These are phyloP conservation scores for Sicus ferrugineus DNA, from an alignment of 2,888 invertebrate genomes.

Conservation along the genomic window DNA sequence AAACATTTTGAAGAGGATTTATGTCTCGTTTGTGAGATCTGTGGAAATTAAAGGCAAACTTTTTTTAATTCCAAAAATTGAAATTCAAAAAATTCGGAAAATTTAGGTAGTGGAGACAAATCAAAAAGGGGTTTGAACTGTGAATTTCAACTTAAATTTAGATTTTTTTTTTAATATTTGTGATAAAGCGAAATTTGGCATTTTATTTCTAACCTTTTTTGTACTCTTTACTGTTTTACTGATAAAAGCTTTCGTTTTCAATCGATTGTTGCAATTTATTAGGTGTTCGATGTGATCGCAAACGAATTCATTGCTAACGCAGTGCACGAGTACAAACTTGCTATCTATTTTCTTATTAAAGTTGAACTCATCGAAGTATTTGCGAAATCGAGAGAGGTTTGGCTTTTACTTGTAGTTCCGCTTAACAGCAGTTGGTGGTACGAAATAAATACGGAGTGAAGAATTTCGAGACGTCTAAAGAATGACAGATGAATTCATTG, in stretches of 20 bases:
- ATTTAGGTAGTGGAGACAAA: not conserved
- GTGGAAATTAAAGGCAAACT: not conserved
- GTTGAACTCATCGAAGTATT: not conserved
- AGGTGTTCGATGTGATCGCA: no score
- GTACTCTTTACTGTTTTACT: not conserved
- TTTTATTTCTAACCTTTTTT: no score
- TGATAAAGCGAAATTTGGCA: not conserved
- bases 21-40: not conserved
- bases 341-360: not conserved
- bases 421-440: not conserved
- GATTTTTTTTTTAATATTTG: not conserved
- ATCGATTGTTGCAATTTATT: no score
- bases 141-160: not conserved
- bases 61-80: no score
- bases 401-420: not conserved
- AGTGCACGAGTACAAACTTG: not conserved
- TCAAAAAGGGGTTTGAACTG: not conserved
- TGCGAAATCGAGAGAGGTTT: no score
- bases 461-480: not conserved
- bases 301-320: no score
- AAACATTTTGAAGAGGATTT: not conserved
- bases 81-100: not conserved
- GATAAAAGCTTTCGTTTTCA: no score
- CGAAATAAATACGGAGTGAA: not conserved
- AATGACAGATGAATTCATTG: not conserved